These are phyloP conservation scores for Eubucco bourcierii DNA, from an alignment of 2,113 vertebrate species.

Conservation along the genomic window DNA sequence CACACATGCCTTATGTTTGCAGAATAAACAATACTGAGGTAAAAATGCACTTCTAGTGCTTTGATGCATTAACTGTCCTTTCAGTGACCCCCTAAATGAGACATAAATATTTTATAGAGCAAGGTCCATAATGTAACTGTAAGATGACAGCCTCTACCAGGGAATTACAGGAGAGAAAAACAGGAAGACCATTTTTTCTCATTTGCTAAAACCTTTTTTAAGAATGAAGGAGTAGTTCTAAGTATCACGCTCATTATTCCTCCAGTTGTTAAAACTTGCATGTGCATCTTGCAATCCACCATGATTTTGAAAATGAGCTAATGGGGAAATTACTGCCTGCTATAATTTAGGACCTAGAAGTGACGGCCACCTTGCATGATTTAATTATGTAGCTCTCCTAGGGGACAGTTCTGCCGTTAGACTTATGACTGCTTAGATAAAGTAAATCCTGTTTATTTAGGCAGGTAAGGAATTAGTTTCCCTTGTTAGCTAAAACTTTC, in stretches of 20 bases:
- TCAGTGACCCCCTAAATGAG: slow-evolving; percentile 33
- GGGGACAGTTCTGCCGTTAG: not conserved
- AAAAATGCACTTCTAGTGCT: not conserved
- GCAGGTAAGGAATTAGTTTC: not conserved
- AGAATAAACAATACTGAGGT: not conserved
- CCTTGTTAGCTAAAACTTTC: not conserved
- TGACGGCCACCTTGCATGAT: not conserved
- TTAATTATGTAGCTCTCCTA: not conserved
- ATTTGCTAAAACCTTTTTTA: not conserved
- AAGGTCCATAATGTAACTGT: not conserved
- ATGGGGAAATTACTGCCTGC: not conserved
- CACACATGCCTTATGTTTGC: not conserved
- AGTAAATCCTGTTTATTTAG: not conserved
- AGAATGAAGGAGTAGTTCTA: not conserved
- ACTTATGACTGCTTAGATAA: not conserved
- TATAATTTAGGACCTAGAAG: not conserved
- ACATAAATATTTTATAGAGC: slow-evolving; percentile 31
- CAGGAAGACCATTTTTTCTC: not conserved
- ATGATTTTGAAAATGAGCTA: not conserved
- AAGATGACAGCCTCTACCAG: not conserved
- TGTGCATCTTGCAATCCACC: not conserved
- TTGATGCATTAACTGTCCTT: slow-evolving; percentile 15
- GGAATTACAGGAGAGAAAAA: not conserved
- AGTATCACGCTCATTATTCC: not conserved
- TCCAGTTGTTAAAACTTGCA: not conserved